A percentile compares a stretch with the other conserved stretches of the same genome.
Conservation (phyloP, 2,113 vertebrate species). For the Pseudopodoces humilis region DNA sequence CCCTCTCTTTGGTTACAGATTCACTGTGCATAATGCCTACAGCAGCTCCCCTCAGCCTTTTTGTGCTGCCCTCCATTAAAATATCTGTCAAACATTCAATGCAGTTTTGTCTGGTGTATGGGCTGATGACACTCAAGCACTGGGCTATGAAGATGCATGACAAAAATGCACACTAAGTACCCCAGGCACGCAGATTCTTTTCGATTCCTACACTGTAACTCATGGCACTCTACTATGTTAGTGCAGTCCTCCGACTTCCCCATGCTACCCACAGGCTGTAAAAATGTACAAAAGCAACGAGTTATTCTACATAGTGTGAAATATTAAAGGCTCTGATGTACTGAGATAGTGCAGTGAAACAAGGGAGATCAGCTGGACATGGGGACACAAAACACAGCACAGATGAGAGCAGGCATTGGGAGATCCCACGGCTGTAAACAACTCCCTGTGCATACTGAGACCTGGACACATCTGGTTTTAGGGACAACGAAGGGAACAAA, state of each 20-base stretch:
- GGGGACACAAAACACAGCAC: too few relatives aligned
- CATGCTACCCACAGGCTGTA: not conserved
- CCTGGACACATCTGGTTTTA: not conserved
- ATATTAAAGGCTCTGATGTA: not conserved
- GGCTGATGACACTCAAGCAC: not conserved
- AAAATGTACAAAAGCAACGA: not conserved
- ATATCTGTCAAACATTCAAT: not conserved
- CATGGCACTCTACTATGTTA: fast-evolving
- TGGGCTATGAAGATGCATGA: not conserved
- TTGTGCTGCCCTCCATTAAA: not conserved
- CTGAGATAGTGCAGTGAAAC: not conserved
- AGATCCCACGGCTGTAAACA: not conserved
- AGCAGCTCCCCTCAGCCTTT: not conserved
- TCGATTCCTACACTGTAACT: fast-evolving
- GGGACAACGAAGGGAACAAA: not conserved
- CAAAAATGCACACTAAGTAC: not conserved
- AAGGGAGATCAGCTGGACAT: not conserved
- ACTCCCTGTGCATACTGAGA: not conserved
- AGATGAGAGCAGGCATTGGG: not conserved
- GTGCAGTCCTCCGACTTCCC: not conserved
- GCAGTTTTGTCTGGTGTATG: not conserved
- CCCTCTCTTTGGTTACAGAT: not conserved
- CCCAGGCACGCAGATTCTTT: not conserved
- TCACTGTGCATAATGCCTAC: not conserved
- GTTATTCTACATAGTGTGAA: not conserved